phyloP scores from a whole-genome alignment of 2,113 vertebrate genomes.

The Tenebrosternarchus preto region DNA sequence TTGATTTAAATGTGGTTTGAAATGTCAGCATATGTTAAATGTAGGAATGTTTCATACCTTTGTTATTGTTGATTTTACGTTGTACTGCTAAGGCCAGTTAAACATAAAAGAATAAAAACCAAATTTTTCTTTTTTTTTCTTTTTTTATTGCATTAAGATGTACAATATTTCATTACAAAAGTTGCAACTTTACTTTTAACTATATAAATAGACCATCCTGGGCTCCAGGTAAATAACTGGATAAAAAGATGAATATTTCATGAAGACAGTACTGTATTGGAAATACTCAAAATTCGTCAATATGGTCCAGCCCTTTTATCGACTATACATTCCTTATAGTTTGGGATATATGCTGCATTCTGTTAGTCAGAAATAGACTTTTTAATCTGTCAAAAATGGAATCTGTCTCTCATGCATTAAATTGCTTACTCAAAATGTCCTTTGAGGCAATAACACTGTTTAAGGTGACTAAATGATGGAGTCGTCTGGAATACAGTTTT shows the following conservation, averaged over 20 bases:
- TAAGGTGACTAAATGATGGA: too few species aligned
- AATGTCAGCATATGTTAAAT: neutral
- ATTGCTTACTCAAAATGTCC: too few species aligned
- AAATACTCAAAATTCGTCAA: neutral
- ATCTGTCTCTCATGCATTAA: too few species aligned
- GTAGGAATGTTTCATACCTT: slow-evolving; percentile 1
- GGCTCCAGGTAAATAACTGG: too few species aligned
- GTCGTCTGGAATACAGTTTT: too few species aligned
- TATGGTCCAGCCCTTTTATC: too few species aligned
- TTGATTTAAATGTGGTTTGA: slow-evolving; percentile 1
- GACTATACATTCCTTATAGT: neutral
- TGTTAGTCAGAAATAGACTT: too few species aligned
- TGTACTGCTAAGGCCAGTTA: neutral
- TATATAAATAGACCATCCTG: too few species aligned
- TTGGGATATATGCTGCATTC: neutral
- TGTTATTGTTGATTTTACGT: slow-evolving; percentile 17
- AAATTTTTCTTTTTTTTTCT: neutral
- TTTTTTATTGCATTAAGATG: neutral
- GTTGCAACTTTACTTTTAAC: neutral
- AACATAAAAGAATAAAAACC: neutral
- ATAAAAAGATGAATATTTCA: neutral
- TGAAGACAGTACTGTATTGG: neutral
- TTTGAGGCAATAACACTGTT: too few species aligned
- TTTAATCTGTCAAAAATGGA: too few species aligned
- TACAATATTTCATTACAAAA: neutral